These are phyloP conservation scores for Glyphotaelius pellucidus DNA, from an alignment of 2,888 invertebrate genomes.

Conservation along the genomic window DNA sequence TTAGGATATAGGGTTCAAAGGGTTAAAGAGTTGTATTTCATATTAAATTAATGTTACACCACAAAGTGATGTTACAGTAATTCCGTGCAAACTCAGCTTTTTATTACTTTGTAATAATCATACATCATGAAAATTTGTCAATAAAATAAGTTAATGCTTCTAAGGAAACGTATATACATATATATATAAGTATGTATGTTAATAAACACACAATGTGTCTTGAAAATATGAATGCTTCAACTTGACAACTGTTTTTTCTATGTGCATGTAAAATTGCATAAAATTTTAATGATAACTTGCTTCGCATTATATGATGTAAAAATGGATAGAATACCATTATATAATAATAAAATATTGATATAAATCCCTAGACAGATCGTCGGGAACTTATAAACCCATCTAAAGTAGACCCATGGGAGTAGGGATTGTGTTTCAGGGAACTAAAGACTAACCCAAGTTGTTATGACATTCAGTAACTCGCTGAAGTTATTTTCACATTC, in stretches of 20 bases:
- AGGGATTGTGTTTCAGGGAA: background rate
- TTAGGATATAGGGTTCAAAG: too few species aligned
- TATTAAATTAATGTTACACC: too few species aligned
- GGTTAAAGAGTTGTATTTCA: background rate
- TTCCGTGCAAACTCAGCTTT: background rate
- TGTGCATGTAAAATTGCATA: slow-evolving; percentile 4
- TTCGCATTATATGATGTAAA: background rate
- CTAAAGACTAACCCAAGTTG: background rate
- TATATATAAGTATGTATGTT: background rate
- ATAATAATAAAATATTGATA: background rate
- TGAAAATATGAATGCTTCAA: background rate
- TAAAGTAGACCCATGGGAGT: background rate
- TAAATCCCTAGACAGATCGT: background rate
- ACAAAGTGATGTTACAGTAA: background rate
- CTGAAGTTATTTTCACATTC: background rate
- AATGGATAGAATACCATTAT: background rate
- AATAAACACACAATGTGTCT: background rate
- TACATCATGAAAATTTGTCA: background rate
- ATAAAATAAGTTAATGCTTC: background rate
- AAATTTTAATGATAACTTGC: slow-evolving; percentile 6
- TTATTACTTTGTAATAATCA: background rate
- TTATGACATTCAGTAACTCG: background rate
- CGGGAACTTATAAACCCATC: background rate
- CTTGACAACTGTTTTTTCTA: background rate
- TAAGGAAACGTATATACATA: too few species aligned